Evolutionary conservation across 2,113 vertebrate genomes (phyloP).

Genomic region (Zootoca vivipara): DNA sequence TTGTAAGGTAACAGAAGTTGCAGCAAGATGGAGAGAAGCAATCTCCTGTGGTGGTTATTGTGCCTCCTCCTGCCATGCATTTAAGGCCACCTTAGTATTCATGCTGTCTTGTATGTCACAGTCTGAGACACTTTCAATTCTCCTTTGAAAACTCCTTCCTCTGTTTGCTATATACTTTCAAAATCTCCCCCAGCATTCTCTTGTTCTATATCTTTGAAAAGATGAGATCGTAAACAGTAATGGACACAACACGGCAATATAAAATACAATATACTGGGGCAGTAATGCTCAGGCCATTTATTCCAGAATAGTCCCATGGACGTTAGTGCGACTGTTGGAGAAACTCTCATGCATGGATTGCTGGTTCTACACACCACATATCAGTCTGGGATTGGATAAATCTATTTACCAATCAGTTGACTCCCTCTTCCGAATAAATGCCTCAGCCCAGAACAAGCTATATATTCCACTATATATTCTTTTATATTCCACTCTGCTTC

Average conservation of each 20-base stretch:
- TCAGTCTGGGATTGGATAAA: neutral
- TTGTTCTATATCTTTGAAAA: constrained; percentile 39
- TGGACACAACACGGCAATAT: constrained; percentile 43
- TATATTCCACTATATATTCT: neutral
- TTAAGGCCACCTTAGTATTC: neutral
- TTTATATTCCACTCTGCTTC: neutral
- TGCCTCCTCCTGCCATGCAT: neutral
- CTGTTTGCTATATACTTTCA: neutral
- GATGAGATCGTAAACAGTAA: constrained; percentile 45
- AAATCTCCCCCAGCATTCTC: constrained; percentile 10
- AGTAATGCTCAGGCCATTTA: neutral
- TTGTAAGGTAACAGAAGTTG: constrained; percentile 3
- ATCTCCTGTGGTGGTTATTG: neutral
- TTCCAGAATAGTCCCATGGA: constrained; percentile 1
- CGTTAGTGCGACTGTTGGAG: neutral
- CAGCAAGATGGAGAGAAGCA: fast-evolving
- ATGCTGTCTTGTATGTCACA: neutral
- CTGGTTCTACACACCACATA: neutral
- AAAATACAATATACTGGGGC: constrained; percentile 33
- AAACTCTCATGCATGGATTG: neutral
- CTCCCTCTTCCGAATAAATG: neutral
- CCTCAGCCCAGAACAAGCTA: neutral
- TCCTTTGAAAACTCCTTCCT: constrained; percentile 14
- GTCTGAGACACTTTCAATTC: constrained; percentile 6
- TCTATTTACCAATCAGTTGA: neutral